Evolutionary conservation across 2,888 invertebrate genomes (phyloP).

Genomic region (Pandemis heparana): DNA sequence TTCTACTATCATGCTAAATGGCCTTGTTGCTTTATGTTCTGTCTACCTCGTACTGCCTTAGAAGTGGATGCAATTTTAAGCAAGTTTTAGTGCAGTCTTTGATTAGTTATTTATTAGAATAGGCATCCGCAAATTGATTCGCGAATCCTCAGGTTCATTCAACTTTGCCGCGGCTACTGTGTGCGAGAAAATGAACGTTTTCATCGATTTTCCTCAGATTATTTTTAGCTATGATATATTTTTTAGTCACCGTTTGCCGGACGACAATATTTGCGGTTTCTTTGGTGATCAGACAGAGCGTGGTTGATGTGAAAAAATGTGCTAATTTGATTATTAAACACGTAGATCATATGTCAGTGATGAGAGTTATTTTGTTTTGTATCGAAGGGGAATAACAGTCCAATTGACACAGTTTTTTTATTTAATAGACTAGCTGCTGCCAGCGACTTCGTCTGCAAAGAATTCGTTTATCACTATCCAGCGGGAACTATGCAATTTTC

Average conservation of each 20-base stretch:
- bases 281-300: background rate
- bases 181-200: slow-evolving; percentile 30
- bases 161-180: slow-evolving; percentile 27
- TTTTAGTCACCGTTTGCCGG: slow-evolving; percentile 10
- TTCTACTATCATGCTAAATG: too few relatives aligned
- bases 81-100: background rate
- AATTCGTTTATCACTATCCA: too few relatives aligned
- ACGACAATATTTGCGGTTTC: slow-evolving; percentile 2
- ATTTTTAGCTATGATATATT: slow-evolving; percentile 17
- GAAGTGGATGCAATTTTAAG: background rate
- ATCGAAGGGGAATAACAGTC: too few relatives aligned
- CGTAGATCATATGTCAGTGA: background rate
- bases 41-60: too few relatives aligned
- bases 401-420: too few relatives aligned
- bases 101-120: slow-evolving; percentile 6
- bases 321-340: slow-evolving; percentile 10
- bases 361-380: background rate
- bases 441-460: too few relatives aligned
- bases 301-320: background rate
- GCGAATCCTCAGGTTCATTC: slow-evolving; percentile 7
- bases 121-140: background rate
- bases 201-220: background rate
- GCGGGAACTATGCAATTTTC: too few relatives aligned
- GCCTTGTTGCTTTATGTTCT: too few relatives aligned
- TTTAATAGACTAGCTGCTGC: too few relatives aligned